These are phyloP conservation scores for Gibbula magus DNA, from an alignment of 2,888 invertebrate genomes.

Conservation along the genomic window DNA sequence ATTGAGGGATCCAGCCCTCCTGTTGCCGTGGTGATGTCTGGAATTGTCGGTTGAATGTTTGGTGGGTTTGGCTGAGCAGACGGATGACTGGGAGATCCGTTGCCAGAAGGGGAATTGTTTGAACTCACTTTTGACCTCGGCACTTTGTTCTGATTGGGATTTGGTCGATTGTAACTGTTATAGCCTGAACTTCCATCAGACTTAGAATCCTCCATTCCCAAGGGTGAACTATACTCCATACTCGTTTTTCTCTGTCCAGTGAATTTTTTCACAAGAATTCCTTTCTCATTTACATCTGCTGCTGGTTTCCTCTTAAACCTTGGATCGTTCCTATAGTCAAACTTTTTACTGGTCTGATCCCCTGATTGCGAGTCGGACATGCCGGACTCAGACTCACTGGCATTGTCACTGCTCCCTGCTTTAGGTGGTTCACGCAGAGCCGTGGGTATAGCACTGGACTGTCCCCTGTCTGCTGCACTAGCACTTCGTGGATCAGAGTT, in stretches of 20 bases:
- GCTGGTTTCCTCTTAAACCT: conserved; percentile 68
- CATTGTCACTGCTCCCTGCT: background rate
- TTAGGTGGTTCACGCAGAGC: background rate
- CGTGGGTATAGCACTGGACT: background rate
- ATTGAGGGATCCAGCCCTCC: background rate
- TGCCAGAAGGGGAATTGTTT: background rate
- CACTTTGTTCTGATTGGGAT: conserved; percentile 16
- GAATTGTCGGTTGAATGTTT: background rate
- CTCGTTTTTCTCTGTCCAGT: conserved; percentile 62
- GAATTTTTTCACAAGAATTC: conserved; percentile 48
- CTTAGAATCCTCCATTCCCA: conserved; percentile 61
- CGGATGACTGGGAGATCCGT: background rate
- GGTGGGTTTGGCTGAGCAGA: background rate
- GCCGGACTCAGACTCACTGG: conserved; percentile 13
- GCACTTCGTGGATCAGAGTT: conserved; percentile 11
- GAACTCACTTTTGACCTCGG: background rate
- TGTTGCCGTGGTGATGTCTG: background rate
- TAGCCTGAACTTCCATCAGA: conserved; percentile 51
- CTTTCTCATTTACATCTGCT: conserved; percentile 34
- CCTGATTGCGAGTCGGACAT: conserved; percentile 1
- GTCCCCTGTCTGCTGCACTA: background rate
- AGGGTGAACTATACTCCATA: conserved; percentile 73
- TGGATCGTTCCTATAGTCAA: conserved; percentile 73
- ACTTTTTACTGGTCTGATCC: conserved; percentile 48
- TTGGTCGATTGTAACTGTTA: conserved; percentile 68